These are phyloP conservation scores for mouse (Mus musculus) DNA, from an alignment of 2,113 vertebrate species.

Conservation along the genomic window GRCm39 chr12:46451501-46452000, in stretches of 20 bases:
- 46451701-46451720: background rate
- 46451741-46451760: background rate
- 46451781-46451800: background rate
- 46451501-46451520: background rate
- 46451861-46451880: background rate
- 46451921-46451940: background rate
- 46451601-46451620: background rate
- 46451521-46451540: background rate
- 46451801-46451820: no score
- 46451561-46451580: background rate
- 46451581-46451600: no score
- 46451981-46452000: background rate
- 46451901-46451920: background rate
- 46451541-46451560: background rate
- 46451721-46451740: background rate
- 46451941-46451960: background rate
- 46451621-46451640: background rate
- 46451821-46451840: background rate
- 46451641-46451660: no score
- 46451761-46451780: no score
- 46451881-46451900: background rate
- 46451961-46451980: background rate
- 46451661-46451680: background rate
- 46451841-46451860: background rate
- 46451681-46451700: background rate